These are phyloP conservation scores for Corythaeola cristata DNA, from an alignment of 2,113 vertebrate species.

Conservation along the genomic window DNA sequence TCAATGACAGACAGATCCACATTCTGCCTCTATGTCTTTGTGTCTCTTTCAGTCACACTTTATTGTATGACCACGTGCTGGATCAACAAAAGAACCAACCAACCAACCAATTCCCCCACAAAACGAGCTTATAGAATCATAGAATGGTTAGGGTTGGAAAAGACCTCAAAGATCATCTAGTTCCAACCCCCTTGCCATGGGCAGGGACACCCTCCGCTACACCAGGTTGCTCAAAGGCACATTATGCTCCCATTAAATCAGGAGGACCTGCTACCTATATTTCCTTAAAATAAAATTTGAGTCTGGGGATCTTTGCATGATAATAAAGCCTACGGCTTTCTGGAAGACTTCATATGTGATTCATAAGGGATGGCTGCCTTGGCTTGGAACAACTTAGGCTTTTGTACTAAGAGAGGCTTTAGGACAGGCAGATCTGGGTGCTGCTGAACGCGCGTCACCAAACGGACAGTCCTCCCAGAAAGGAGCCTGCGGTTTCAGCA, in stretches of 20 bases:
- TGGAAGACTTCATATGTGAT: not conserved
- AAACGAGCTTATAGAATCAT: not conserved
- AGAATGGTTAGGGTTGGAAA: too few species aligned
- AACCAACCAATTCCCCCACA: not conserved
- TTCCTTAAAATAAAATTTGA: not conserved
- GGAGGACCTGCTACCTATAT: rapidly evolving
- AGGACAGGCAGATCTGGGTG: too few species aligned
- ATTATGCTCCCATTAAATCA: not conserved
- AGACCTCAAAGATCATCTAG: too few species aligned
- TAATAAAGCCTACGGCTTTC: not conserved
- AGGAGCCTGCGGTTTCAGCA: not conserved
- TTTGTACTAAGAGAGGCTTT: not conserved
- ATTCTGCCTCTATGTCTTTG: not conserved
- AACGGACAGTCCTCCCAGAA: too few species aligned
- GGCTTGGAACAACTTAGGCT: not conserved
- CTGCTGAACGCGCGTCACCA: rapidly evolving
- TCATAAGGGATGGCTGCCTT: not conserved
- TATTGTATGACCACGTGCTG: rapidly evolving
- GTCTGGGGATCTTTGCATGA: not conserved
- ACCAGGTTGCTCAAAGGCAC: too few species aligned
- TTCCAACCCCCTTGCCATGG: too few species aligned
- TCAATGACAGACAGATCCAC: not conserved
- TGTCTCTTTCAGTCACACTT: not conserved
- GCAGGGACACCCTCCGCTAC: too few species aligned
- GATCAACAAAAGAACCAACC: not conserved